Evolutionary conservation across 2,888 invertebrate species (phyloP), one percentile per base, ranked within the genome.

Genomic region (Poecilobothrus nobilitatus): DNA sequence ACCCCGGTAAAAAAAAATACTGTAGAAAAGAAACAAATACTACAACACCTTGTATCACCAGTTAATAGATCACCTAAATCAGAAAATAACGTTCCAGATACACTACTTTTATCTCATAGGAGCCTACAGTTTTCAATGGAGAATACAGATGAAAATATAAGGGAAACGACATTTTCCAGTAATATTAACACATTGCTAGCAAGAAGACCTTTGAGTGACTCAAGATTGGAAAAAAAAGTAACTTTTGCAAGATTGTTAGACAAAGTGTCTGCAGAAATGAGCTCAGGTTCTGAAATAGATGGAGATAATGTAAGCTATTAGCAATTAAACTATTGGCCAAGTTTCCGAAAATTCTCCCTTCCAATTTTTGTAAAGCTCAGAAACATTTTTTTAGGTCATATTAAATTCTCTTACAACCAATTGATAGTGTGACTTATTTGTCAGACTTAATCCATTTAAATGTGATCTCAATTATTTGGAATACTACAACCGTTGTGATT

Each of bases 231-330:
- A 77, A 91, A 91, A 82, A 91, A 91, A 80, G 90, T 91, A 9
- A 91, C 90, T 0, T 91, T 91, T 76, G 91, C 91, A 0, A 84
- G 90, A 72, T 80, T 91, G 67, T 79, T 91, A 27, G 90, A 88
- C 76, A 90, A 88, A 80, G 89, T 91, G 7, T 90, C 90, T 15
- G 88, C 89, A 10, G 91, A 91, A 83, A 90, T 91, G 87, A 90
- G 88, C 76, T 89, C 89, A 0, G 88, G 89, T 69, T 89, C 90
- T 0, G 90, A 90, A 71, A 84, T 89, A 70, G 89, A 89, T 77
- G 84, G 85, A 80, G 83, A 82, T 63, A 85, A 84, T 33, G 84
- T 85, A 73, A 74, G 74, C 68, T 63, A 53, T 27, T 66, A 27
- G 4, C 2, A 66, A 34, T 20, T n/a, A n/a, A 10, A 66, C 8